These are phyloP conservation scores for Siniperca scherzeri DNA, from an alignment of 2,797 vertebrate genomes.

Conservation along the genomic window DNA sequence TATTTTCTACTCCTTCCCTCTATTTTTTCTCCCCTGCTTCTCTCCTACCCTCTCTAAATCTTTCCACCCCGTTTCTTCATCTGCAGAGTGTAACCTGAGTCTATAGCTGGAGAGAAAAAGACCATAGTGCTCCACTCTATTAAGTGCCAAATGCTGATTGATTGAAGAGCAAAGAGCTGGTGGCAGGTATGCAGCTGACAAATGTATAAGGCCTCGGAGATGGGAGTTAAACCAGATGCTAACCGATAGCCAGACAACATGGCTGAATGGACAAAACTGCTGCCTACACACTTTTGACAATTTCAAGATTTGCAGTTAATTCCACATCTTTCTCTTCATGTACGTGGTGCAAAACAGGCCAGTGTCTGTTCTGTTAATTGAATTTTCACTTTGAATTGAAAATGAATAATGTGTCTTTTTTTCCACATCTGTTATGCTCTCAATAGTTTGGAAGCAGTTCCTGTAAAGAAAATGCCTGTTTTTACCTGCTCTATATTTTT, in stretches of 20 bases:
- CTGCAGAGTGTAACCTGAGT: conserved; percentile 33
- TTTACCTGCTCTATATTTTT: neutral
- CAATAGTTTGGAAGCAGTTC: neutral
- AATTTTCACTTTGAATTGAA: conserved; percentile 21
- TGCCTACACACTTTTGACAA: conserved; percentile 31
- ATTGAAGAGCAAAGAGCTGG: conserved; percentile 65
- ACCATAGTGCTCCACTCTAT: conserved; percentile 48
- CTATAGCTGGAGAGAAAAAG: conserved; percentile 54
- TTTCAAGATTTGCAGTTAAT: conserved; percentile 31
- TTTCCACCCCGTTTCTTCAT: conserved; percentile 14
- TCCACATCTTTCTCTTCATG: conserved; percentile 7
- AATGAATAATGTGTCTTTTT: conserved; percentile 10
- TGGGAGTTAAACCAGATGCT: conserved; percentile 47
- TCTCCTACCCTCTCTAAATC: conserved; percentile 1
- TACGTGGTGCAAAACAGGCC: neutral
- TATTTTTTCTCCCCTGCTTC: neutral
- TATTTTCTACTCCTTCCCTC: neutral
- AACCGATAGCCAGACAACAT: conserved; percentile 51
- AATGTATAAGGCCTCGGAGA: conserved; percentile 53
- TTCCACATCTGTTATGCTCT: neutral
- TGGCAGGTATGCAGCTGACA: conserved; percentile 65
- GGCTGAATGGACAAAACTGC: conserved; percentile 36
- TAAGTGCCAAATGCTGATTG: conserved; percentile 72
- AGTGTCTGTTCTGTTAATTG: conserved; percentile 3
- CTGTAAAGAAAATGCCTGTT: neutral